Evolutionary conservation across 2,888 invertebrate species (phyloP), one percentile per base, ranked within the genome.

Genomic region (Acleris laterana): DNA sequence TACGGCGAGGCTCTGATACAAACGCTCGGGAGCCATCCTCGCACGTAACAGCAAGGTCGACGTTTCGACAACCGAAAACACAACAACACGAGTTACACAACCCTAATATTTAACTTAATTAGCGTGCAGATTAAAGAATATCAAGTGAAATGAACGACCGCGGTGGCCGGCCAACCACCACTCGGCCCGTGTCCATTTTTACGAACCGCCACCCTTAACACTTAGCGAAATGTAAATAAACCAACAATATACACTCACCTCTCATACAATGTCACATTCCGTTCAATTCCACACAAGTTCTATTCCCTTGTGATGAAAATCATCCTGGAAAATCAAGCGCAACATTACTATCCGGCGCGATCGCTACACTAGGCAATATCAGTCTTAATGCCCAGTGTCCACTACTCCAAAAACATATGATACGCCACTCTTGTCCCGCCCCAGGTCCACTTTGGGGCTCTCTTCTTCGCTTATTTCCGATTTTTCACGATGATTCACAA

Each of bases 251-350:
- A 74, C 73, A 88, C 92, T 89, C 77, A 93, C 93, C 93, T 93
- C 88, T 90, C 88, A 90, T 92, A 88, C 91, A 88, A 92, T 92
- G 93, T 93, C 93, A 93, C 93, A 93, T 93, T 92, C 93, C 93
- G 92, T 88, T 93, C 88, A 92, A 90, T 90, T 88, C 87, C 88
- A 87, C 85, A 87, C 81, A 83, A 88, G 79, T 85, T 85, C 86
- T 90, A 92, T 88, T 86, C 80, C 80, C 84, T 87, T 80, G 85
- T 87, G 85, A 88, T 81, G 87, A 85, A 87, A 89, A 87, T 85
- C 91, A 91, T 92, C 88, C 83, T 91, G 88, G 85, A 88, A 90
- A 87, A 85, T 84, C 82, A 85, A 87, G 85, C 85, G 88, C 85
- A 90, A 88, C 92, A 92, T 91, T 85, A 89, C 89, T 83, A 83